A percentile compares a stretch with the other conserved stretches of the same genome.
phyloP scores from a whole-genome alignment of 2,888 invertebrate species.

The Ecliptopera silaceata region DNA sequence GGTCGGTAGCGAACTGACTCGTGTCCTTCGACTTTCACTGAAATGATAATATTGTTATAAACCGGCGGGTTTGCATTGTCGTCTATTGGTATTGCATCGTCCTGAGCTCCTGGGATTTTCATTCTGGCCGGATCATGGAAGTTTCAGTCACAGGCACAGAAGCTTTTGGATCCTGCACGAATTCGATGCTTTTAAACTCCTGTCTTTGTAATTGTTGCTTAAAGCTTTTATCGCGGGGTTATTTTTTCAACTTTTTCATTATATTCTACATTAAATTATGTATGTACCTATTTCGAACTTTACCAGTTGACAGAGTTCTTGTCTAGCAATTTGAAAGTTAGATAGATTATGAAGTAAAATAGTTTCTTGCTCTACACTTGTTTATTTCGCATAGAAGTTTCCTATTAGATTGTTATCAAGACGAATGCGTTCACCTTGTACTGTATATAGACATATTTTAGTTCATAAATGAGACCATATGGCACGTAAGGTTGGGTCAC shows the following conservation, averaged over 20 bases:
- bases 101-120: constrained; percentile 22
- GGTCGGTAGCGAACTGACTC: constrained; percentile 59
- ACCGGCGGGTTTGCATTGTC: constrained; percentile 37
- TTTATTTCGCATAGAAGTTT: constrained; percentile 49
- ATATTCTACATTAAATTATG: too few species aligned
- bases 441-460: constrained; percentile 33
- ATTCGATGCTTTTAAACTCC: neutral
- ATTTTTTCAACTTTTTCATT: neutral
- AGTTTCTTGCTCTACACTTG: constrained; percentile 36
- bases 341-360: too few species aligned
- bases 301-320: too few species aligned
- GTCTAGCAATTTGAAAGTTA: too few species aligned
- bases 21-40: constrained; percentile 79
- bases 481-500: constrained; percentile 25
- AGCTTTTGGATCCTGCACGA: constrained; percentile 21
- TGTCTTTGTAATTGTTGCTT: neutral
- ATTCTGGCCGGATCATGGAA: constrained; percentile 19
- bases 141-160: constrained; percentile 16
- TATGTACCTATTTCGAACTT: too few species aligned
- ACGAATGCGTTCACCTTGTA: constrained; percentile 45
- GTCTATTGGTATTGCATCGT: neutral
- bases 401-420: constrained; percentile 47
- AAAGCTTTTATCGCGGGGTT: neutral
- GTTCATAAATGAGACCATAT: constrained; percentile 33
- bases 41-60: constrained; percentile 57